A percentile compares a stretch with the other conserved stretches of the same genome.
phyloP scores from a whole-genome alignment of 2,888 invertebrate genomes.

The Acleris emargana region DNA sequence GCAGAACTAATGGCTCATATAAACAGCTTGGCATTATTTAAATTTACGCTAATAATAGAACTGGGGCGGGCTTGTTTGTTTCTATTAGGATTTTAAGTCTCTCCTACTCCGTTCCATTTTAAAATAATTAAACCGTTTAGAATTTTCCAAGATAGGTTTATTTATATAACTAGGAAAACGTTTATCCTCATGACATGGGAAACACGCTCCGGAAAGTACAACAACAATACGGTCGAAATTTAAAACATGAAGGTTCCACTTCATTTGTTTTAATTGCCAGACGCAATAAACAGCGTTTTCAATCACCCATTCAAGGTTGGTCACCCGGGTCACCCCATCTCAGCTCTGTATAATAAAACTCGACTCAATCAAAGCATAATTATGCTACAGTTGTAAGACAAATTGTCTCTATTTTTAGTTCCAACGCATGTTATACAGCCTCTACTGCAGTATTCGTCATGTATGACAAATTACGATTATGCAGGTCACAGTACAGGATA shows the following conservation, averaged over 20 bases:
- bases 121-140: slow-evolving; percentile 3
- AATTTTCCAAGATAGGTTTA: neutral
- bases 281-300: slow-evolving; percentile 25
- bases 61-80: slow-evolving; percentile 35
- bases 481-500: slow-evolving; percentile 34
- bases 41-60: slow-evolving; percentile 35
- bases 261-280: slow-evolving; percentile 31
- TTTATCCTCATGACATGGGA: neutral
- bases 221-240: neutral
- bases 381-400: slow-evolving; percentile 36
- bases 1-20: slow-evolving; percentile 34
- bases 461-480: slow-evolving; percentile 31
- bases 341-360: slow-evolving; percentile 23
- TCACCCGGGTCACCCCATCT: slow-evolving; percentile 27
- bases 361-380: slow-evolving; percentile 24
- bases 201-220: too few relatives aligned
- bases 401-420: slow-evolving; percentile 41
- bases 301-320: slow-evolving; percentile 32
- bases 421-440: slow-evolving; percentile 20
- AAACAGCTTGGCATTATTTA: slow-evolving; percentile 33
- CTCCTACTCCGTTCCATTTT: slow-evolving; percentile 4
- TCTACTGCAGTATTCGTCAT: slow-evolving; percentile 20
- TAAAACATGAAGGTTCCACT: neutral
- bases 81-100: slow-evolving; percentile 29
- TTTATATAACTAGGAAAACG: slow-evolving; percentile 1